phyloP scores from a whole-genome alignment of 2,797 vertebrate species.

The Acrocephalus scirpaceus region DNA sequence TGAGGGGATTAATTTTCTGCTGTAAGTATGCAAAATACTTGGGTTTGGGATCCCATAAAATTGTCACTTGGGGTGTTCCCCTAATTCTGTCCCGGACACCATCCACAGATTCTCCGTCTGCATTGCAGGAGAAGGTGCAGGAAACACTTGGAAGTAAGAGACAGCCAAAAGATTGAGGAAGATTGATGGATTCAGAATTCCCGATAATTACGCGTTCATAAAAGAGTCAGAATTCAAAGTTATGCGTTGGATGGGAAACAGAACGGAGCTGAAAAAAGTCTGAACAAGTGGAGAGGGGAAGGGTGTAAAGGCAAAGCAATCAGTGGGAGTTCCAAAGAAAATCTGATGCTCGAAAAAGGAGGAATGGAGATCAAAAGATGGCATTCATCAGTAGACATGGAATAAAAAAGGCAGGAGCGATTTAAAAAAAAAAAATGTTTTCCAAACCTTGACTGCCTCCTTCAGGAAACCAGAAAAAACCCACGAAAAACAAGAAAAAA shows the following conservation, averaged over 20 bases:
- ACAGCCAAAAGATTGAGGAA: slow-evolving; percentile 51
- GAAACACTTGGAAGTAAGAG: slow-evolving; percentile 17
- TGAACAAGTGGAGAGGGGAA: slow-evolving; percentile 31
- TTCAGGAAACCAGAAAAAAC: slow-evolving; percentile 82
- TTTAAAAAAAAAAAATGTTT: slow-evolving; percentile 50
- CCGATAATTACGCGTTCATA: neutral
- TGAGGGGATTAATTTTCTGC: neutral
- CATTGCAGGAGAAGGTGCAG: neutral
- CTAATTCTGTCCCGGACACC: neutral
- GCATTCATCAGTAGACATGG: slow-evolving; percentile 64
- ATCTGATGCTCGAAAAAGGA: slow-evolving; percentile 37
- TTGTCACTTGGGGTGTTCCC: neutral
- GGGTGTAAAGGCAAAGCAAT: slow-evolving; percentile 51
- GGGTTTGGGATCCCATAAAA: neutral
- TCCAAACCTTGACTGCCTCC: slow-evolving; percentile 96
- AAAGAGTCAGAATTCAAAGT: slow-evolving; percentile 26
- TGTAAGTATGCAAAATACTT: neutral
- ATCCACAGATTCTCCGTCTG: neutral
- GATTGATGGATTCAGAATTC: neutral
- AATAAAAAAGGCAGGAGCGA: slow-evolving; percentile 50
- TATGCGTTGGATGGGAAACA: slow-evolving; percentile 52
- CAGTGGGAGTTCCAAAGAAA: slow-evolving; percentile 42
- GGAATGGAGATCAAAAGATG: slow-evolving; percentile 54
- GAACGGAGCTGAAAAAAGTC: slow-evolving; percentile 59
- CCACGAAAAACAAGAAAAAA: slow-evolving; percentile 61